phyloP scores from a whole-genome alignment of 2,113 vertebrate species.

The Ia io region DNA sequence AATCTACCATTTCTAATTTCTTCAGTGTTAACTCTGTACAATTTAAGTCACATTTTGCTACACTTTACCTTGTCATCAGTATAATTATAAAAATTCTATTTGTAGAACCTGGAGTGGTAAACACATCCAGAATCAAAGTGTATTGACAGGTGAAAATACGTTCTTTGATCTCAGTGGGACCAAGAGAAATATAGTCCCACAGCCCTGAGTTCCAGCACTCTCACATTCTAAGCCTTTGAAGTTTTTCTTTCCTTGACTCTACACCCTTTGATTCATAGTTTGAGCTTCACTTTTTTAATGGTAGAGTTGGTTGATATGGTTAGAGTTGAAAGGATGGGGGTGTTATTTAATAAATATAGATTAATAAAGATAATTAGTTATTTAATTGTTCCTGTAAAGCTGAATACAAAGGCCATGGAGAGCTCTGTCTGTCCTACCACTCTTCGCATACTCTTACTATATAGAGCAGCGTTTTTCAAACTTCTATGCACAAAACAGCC shows the following conservation, averaged over 20 bases:
- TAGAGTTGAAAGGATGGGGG: not conserved
- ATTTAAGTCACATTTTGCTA: not conserved
- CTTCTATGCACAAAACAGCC: not conserved
- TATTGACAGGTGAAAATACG: constrained; percentile 10
- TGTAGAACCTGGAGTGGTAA: not conserved
- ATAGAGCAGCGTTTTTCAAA: not conserved
- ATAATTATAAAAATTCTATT: constrained; percentile 11
- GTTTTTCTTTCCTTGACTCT: constrained; percentile 2
- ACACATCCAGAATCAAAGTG: constrained; percentile 26
- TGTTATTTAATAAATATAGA: not conserved
- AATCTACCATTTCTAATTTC: constrained; percentile 49
- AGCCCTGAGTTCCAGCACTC: not conserved
- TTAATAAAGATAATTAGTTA: not conserved
- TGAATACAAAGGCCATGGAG: not conserved
- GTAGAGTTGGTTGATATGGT: not conserved
- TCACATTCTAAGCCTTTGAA: not conserved
- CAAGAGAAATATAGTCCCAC: not conserved
- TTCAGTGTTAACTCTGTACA: not conserved
- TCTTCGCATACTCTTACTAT: too few relatives aligned
- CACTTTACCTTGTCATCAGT: not conserved
- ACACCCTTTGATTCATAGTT: not conserved
- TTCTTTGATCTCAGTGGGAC: constrained; percentile 23
- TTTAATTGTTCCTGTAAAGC: not conserved
- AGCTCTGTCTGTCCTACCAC: not conserved
- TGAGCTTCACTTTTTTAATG: not conserved